A percentile compares a stretch with the other conserved stretches of the same genome.
Conservation (phyloP, 2,797 vertebrate species). For the Sebastolobus alascanus region DNA sequence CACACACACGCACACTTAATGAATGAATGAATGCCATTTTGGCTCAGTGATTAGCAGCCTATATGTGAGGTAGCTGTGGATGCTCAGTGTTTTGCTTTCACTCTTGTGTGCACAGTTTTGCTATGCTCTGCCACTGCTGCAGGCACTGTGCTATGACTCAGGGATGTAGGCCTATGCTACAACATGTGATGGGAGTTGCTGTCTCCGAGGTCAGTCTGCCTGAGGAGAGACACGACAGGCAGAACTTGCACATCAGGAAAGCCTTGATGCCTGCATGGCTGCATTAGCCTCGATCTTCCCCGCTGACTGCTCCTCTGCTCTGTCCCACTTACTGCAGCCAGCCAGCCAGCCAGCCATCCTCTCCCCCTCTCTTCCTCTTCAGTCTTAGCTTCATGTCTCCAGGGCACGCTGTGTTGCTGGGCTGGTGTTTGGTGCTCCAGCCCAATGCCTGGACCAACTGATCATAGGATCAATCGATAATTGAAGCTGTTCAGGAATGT, state of each 20-base stretch:
- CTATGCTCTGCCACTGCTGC: slow-evolving; percentile 51
- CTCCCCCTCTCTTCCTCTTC: slow-evolving; percentile 32
- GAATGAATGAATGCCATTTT: slow-evolving; percentile 9
- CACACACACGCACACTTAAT: neutral
- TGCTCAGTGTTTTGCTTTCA: slow-evolving; percentile 31
- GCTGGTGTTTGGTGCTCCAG: slow-evolving; percentile 40
- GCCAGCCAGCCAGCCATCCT: slow-evolving; percentile 50
- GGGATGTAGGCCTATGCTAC: slow-evolving; percentile 62
- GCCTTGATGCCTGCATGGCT: slow-evolving; percentile 69
- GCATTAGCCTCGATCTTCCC: slow-evolving; percentile 63
- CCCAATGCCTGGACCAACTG: slow-evolving; percentile 8
- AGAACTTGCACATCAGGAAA: slow-evolving; percentile 80
- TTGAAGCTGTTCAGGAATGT: slow-evolving; percentile 12
- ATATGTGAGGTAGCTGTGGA: neutral
- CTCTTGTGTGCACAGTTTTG: neutral
- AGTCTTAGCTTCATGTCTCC: slow-evolving; percentile 54
- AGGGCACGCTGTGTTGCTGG: slow-evolving; percentile 50
- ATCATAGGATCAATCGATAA: slow-evolving; percentile 26
- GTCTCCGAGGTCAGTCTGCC: slow-evolving; percentile 67
- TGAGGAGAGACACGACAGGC: slow-evolving; percentile 59
- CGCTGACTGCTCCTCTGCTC: slow-evolving; percentile 60
- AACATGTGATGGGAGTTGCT: slow-evolving; percentile 78
- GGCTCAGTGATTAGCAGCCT: slow-evolving; percentile 12
- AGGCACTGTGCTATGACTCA: slow-evolving; percentile 86
- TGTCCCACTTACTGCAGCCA: slow-evolving; percentile 69